Base-by-base conservation (phyloP, 2,113 vertebrate species). In the Anolis sagrei region DNA sequence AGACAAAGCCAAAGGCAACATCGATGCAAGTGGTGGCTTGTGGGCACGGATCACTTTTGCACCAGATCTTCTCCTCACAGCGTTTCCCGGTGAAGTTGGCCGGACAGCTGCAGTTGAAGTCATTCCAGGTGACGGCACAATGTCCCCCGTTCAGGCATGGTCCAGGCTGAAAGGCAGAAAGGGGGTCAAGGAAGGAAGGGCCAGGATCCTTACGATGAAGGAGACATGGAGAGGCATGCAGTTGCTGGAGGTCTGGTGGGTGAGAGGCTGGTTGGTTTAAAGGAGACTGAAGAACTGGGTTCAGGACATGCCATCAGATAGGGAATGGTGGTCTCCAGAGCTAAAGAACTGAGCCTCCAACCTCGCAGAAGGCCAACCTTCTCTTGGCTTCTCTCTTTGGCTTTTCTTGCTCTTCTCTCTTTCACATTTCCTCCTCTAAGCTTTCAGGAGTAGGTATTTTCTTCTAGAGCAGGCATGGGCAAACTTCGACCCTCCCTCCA, bases 111-210 rank as follows among this genome's bases (percentile, higher is more conserved):
- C 99, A 99, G 68, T 79, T 93, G 94, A 98, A 99, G 94, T 99
- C 98, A 73, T 99, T 99, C 99, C 99, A 99, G 80, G 97, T 98
- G 91, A 98, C 89, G 0, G 90, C 87, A 88, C 99, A 99, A 6
- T 76, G 93, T 81, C 98, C 98, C 23, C 96, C 97, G 25, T 98
- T 97, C 86, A 96, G 92, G 94, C 99, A 99, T 4, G 98, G 98
- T 18, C 94, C 90, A 68, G 93, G 93, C 98, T 99, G 94, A 18
- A 87, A 84, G 82, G 75, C 80, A 92, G 85, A 0, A 81, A 76
- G 1, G 1, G 7, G 4, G 32, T 73, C 39, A 92, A 89, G 19
- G 11, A 61, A 44, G 49, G 27, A 80, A 77, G 23, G 18, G 10
- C 0, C 0, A 29, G 79, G 76, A 85, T 87, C 4, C 73, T 34